phyloP scores from a whole-genome alignment of 1,140 invertebrate species.

The Triops cancriformis region DNA sequence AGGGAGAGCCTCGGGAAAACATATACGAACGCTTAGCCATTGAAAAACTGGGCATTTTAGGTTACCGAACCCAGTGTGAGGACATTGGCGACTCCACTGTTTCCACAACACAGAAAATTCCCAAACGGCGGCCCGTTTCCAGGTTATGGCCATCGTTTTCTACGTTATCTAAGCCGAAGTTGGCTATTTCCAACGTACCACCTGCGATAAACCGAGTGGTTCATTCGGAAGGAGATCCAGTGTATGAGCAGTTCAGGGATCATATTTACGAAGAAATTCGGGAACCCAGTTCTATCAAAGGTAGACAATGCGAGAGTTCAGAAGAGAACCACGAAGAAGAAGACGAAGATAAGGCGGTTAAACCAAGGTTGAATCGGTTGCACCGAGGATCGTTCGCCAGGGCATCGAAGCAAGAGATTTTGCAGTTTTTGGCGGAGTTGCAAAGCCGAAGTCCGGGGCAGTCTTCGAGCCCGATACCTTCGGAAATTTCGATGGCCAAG shows the following conservation, averaged over 20 bases:
- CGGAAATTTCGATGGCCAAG: conserved; percentile 1
- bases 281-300: neutral
- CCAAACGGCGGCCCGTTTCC: conserved; percentile 22
- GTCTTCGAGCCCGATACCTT: conserved; percentile 19
- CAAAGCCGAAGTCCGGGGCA: conserved; percentile 16
- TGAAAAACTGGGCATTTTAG: conserved; percentile 5
- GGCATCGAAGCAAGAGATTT: conserved; percentile 21
- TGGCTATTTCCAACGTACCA: neutral
- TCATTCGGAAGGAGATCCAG: conserved; percentile 15
- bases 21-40: neutral
- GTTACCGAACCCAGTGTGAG: neutral
- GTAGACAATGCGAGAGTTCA: neutral
- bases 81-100: neutral
- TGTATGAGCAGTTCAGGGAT: conserved; percentile 20
- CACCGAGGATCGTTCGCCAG: conserved; percentile 24
- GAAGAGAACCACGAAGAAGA: conserved; percentile 11
- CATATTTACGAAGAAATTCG: neutral
- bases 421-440: conserved; percentile 24
- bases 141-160: conserved; percentile 25
- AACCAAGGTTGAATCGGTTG: neutral
- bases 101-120: conserved; percentile 3
- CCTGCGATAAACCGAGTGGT: neutral
- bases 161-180: neutral
- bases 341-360: conserved; percentile 20
- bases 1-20: neutral